Evolutionary conservation across 2,797 vertebrate species (phyloP).

Genomic region (Protosalanx chinensis): DNA sequence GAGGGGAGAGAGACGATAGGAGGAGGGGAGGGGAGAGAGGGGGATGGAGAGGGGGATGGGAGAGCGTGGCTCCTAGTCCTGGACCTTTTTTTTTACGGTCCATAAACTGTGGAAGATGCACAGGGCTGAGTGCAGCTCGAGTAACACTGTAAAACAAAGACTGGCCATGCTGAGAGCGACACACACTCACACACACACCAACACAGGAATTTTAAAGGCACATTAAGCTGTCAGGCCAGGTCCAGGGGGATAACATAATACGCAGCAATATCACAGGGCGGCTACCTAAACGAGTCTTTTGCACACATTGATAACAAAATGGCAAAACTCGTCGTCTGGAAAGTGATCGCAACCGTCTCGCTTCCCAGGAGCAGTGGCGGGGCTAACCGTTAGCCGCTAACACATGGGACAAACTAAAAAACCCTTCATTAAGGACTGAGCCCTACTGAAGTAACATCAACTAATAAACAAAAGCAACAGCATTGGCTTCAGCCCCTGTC

Average conservation of each 20-base stretch:
- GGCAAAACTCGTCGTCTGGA: no score
- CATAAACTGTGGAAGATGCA: constrained; percentile 50
- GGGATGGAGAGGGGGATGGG: constrained; percentile 35
- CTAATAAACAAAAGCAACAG: constrained; percentile 15
- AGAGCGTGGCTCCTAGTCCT: constrained; percentile 59
- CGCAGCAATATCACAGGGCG: background rate
- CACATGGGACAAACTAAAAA: background rate
- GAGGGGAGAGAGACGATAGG: background rate
- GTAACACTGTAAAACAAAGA: constrained; percentile 58
- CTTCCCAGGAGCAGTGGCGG: no score
- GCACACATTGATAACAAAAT: no score
- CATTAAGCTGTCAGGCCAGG: no score
- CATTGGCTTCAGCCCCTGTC: constrained; percentile 28
- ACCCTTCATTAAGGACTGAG: constrained; percentile 17
- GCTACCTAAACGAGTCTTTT: background rate
- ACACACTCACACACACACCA: no score
- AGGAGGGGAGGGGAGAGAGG: background rate
- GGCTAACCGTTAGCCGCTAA: background rate
- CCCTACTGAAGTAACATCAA: constrained; percentile 5
- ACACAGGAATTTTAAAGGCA: no score
- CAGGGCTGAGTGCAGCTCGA: constrained; percentile 59
- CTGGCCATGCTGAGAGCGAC: constrained; percentile 37
- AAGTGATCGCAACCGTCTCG: no score
- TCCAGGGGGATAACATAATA: no score
- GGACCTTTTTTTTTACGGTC: constrained; percentile 47